Conservation (phyloP, 2,113 vertebrate species). For the Benitochromis conjunctus region DNA sequence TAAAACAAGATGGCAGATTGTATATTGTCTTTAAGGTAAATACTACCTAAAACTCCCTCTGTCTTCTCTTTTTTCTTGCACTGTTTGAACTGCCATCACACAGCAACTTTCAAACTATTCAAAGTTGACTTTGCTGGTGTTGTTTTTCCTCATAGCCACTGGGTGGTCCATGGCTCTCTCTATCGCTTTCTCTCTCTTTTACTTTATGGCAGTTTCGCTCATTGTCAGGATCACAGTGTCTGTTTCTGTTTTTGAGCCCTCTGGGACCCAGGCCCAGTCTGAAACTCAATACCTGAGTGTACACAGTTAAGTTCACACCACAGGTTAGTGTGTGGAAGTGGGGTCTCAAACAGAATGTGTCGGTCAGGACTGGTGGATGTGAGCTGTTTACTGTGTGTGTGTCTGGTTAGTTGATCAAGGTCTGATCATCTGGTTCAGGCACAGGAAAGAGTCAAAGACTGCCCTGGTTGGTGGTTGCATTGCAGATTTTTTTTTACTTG, state of each 20-base stretch:
- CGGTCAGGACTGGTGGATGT: conserved; percentile 32
- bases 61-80: neutral
- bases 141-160: conserved; percentile 65
- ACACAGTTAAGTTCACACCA: conserved; percentile 72
- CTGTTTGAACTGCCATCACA: conserved; percentile 16
- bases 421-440: neutral
- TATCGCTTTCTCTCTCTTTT: neutral
- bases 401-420: conserved; percentile 58
- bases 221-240: conserved; percentile 55
- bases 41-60: neutral
- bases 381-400: neutral
- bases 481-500: neutral
- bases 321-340: conserved; percentile 61
- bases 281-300: conserved; percentile 66
- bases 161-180: conserved; percentile 61
- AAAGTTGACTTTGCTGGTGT: conserved; percentile 47
- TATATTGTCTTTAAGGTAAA: neutral
- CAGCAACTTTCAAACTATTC: conserved; percentile 33
- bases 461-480: neutral
- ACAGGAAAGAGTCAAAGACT: neutral
- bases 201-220: conserved; percentile 32
- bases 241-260: conserved; percentile 63
- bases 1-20: neutral
- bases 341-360: conserved; percentile 42
- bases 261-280: conserved; percentile 19